Evolutionary conservation across 2,888 invertebrate genomes (phyloP), one percentile per base, ranked within the genome.

Genomic region (Drosophila testacea): DNA sequence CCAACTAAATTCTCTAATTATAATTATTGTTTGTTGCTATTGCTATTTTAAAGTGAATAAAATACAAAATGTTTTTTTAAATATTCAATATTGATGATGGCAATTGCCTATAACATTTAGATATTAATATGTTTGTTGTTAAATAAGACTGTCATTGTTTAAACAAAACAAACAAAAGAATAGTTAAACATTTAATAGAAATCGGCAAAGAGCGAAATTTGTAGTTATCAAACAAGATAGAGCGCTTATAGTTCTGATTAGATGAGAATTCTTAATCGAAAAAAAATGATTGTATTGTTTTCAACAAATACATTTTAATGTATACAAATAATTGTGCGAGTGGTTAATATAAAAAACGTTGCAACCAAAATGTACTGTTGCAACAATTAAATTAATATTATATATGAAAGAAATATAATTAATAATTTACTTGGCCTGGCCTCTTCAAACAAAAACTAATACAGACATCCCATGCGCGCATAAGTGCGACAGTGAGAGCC

Each of bases 361-460:
- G 22, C 22, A 22, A 41, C 22, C 11, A 28, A 42, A 22, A 6
- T 46, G 13, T 7, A 36, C 9, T 10, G 27, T 30, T n/a, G 9
- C 16, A 55, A 39, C 30, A 13, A 55, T 30, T 28, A 32, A 55
- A 16, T 27, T 6, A 39, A 56, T 30, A 32, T 13, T 38, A 56
- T 47, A 42, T 55, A 56, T 63, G 63, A 70, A 60, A 73, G 67
- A 71, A 76, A 78, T 81, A 78, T 73, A 76, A 73, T 84, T 78
- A 79, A 80, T 79, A 81, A 79, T 76, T 89, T 76, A 79, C 70
- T 16, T 81, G 87, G 69, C 70, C 79, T 81, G 87, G 69, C 70
- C 79, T 80, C 81, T 88, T 86, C 81, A 78, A 79, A 90, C 83
- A 90, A 86, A 89, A 80, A 83, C 80, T 79, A 88, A 86, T 78